Percentiles rank a stretch among this genome's conserved stretches.
Evolutionary conservation across 2,888 invertebrate genomes (phyloP).

Genomic region (Drosophila kuntzei): DNA sequence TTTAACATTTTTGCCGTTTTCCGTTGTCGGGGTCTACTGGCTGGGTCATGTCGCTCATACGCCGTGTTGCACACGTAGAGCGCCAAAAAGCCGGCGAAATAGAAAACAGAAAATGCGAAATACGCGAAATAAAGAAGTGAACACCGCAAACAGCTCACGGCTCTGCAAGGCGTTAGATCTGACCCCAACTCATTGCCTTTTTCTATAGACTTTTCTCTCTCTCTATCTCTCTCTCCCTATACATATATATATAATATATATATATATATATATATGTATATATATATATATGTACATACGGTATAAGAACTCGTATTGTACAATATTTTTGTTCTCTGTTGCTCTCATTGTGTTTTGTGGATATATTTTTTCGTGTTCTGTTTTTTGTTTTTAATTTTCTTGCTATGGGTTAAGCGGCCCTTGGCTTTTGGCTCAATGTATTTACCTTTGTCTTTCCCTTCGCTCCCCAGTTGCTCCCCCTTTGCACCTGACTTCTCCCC

Average conservation of each 20-base stretch:
- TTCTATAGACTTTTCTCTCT: background rate
- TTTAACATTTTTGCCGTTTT: slow-evolving; percentile 10
- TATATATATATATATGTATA: too few relatives aligned
- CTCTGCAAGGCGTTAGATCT: slow-evolving; percentile 47
- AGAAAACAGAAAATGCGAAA: slow-evolving; percentile 18
- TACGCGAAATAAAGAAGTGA: slow-evolving; percentile 31
- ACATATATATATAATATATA: background rate
- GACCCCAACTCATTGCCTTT: slow-evolving; percentile 16
- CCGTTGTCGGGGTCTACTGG: slow-evolving; percentile 20
- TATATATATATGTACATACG: too few relatives aligned
- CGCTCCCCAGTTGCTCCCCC: background rate
- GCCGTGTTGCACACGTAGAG: slow-evolving; percentile 63
- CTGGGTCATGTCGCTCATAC: slow-evolving; percentile 62
- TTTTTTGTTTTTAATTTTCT: slow-evolving; percentile 53
- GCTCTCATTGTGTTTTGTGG: slow-evolving; percentile 13
- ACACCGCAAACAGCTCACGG: slow-evolving; percentile 50
- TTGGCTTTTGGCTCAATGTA: slow-evolving; percentile 73
- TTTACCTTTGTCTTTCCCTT: slow-evolving; percentile 59
- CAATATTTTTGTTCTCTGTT: background rate
- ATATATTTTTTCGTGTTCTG: background rate
- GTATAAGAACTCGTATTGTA: slow-evolving; percentile 1
- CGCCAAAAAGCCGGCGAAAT: slow-evolving; percentile 47
- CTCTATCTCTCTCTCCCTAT: background rate
- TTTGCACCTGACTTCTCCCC: background rate
- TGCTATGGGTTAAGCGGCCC: slow-evolving; percentile 57